Base-by-base conservation (phyloP, 2,888 invertebrate genomes). In the Lordiphosa andalusiaca region DNA sequence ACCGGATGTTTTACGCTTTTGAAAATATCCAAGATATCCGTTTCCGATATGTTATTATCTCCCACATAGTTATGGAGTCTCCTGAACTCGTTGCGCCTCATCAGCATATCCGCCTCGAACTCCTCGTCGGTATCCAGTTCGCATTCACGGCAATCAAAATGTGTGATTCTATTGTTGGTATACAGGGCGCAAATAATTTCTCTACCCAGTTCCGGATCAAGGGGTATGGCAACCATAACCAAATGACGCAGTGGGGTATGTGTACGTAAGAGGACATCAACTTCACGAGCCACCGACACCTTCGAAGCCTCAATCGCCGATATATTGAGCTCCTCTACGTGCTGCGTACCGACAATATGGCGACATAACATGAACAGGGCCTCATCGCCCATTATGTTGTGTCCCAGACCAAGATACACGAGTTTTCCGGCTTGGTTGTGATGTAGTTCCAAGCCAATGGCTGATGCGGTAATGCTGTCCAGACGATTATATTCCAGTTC, bases 401-500 rank as follows among this genome's bases (percentile, higher is more conserved):
- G 71, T 0, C 78, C 84, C 12, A 88, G 40, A 0, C 84, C 84
- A 6, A 88, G 63, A 44, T 84, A 85, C 33, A 60, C 55, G n/a
- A 88, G 46, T 2, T 68, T 73, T 0, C 48, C 6, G n/a, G 30
- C 13, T 1, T 64, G 52, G 2, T 57, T 13, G 3, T 37, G 36
- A 21, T 16, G 51, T 6, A 76, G 60, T 0, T 68, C 68, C 25
- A 51, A 0, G 44, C 75, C 57, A 68, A 56, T 41, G 36, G 61
- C 21, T 3, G 57, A 30, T 40, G 87, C 16, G 0, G 63, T 47
- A 1, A 58, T 9, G 0, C 7, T 13, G 0, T 65, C 67, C 35
- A 88, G 54, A 1, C 51, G 49, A 47, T 88, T 88, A 7, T 84
- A 73, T 21, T 83, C 76, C 41, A 88, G 46, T 30, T 88, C 82